Base-by-base conservation (phyloP, 2,113 vertebrate species). In the Corythornis vintsioides region DNA sequence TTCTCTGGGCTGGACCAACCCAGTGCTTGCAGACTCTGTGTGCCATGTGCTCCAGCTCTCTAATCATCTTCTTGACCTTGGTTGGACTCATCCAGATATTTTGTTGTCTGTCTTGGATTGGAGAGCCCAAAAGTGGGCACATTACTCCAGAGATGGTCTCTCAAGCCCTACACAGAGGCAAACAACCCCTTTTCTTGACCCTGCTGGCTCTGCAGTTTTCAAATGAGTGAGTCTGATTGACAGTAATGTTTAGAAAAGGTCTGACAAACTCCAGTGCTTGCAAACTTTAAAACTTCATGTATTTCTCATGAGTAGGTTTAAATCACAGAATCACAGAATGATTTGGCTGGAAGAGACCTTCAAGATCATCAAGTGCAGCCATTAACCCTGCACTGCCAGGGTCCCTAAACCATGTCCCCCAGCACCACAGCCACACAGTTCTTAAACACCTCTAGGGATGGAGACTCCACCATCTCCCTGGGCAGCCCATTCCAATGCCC, bases 11-110 rank as follows among this genome's bases (percentile, higher is more conserved):
- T 72, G 48, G 25, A 67, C 42, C 63, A 52, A 47, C 24, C 18
- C 28, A 57, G 8, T 0, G 0, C n/a, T 35, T 42, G 28, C 31
- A 81, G 47, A 15, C 8, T 35, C 42, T 81, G 0, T 45, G 5
- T 31, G 53, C 48, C 16, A 6, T 3, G 20, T 91, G 24, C 57
- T 85, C 28, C 66, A 59, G 71, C 55, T 78, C 22, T 70, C 18
- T 16, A 14, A 42, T 73, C 14, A 12, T 48, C 60, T 77, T 63
- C n/a, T 16, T 81, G 53, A 35, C 48, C 13, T 72, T 72, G 47
- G 29, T 42, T 80, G 80, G n/a, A 42, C 14, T 77, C 14, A 21
- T 28, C 19, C 76, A 53, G 57, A 6, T 53, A 26, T 69, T 67
- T 84, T 3, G 17, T 35, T 50, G 52, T 70, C 59, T 35, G 47